These are phyloP conservation scores for Andrena haemorrhoa DNA, from an alignment of 2,888 invertebrate species.

Conservation along the genomic window DNA sequence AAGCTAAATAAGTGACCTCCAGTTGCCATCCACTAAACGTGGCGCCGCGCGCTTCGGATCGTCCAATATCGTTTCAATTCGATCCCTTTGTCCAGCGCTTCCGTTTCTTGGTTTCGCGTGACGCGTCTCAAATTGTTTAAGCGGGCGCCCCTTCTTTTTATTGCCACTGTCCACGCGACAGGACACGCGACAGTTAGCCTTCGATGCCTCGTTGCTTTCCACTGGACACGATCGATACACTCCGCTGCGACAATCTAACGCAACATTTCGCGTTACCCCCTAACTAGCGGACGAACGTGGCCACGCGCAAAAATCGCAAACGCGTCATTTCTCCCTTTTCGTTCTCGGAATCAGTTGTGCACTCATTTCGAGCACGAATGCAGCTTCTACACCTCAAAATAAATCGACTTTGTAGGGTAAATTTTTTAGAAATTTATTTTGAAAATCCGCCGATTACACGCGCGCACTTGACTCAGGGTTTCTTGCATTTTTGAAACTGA, in stretches of 20 bases:
- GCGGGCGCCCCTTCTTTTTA: slow-evolving; percentile 51
- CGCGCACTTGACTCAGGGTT: too few species aligned
- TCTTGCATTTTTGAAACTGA: too few species aligned
- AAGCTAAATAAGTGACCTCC: too few species aligned
- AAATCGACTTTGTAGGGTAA: too few species aligned
- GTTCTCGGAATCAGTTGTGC: too few species aligned
- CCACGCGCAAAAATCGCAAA: slow-evolving; percentile 28
- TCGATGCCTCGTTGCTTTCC: slow-evolving; percentile 57
- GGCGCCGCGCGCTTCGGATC: too few species aligned
- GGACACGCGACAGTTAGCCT: slow-evolving; percentile 68
- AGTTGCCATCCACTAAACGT: too few species aligned
- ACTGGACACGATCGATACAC: slow-evolving; percentile 64
- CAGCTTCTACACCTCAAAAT: too few species aligned
- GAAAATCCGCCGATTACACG: too few species aligned
- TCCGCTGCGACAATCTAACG: slow-evolving; percentile 60
- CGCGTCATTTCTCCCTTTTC: background rate
- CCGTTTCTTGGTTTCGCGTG: slow-evolving; percentile 13
- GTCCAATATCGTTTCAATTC: background rate
- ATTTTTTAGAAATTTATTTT: too few species aligned
- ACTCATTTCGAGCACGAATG: too few species aligned
- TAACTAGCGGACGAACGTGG: slow-evolving; percentile 17
- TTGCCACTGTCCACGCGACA: slow-evolving; percentile 64
- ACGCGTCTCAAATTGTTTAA: slow-evolving; percentile 39
- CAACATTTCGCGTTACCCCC: slow-evolving; percentile 57
- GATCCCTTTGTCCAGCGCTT: background rate